A percentile compares a stretch with the other conserved stretches of the same genome.
These are phyloP conservation scores for Conistra vaccinii DNA, from an alignment of 2,888 invertebrate genomes.

Conservation along the genomic window DNA sequence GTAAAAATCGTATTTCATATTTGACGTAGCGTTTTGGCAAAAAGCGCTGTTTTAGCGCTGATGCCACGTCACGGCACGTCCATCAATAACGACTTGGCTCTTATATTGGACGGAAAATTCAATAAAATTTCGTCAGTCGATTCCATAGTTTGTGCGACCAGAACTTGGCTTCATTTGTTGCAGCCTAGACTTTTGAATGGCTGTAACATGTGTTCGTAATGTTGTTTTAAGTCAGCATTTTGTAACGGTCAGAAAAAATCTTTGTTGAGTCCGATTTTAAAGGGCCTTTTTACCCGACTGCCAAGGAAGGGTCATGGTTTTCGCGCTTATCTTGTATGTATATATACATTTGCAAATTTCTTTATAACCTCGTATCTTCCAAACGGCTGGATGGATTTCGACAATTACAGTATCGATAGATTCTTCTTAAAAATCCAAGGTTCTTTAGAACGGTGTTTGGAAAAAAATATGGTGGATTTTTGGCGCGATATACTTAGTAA, in stretches of 20 bases:
- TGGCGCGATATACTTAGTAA: too few species aligned
- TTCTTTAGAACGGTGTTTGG: too few species aligned
- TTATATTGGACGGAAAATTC: conserved; percentile 87
- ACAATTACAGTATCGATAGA: too few species aligned
- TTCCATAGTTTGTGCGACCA: conserved; percentile 79
- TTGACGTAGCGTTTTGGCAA: conserved; percentile 19
- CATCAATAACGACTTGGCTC: conserved; percentile 85
- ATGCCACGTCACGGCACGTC: conserved; percentile 79
- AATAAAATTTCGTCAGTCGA: conserved; percentile 86
- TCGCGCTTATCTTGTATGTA: too few species aligned
- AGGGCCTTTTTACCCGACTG: background rate
- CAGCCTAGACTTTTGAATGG: conserved; percentile 57
- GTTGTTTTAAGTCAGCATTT: conserved; percentile 51
- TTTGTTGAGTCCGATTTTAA: conserved; percentile 5
- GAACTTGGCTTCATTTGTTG: conserved; percentile 62
- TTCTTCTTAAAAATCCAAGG: too few species aligned
- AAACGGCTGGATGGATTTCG: too few species aligned
- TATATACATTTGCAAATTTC: too few species aligned
- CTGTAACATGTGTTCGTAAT: conserved; percentile 52
- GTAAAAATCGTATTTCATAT: conserved; percentile 41
- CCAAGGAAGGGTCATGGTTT: too few species aligned
- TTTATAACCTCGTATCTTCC: too few species aligned
- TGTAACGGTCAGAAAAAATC: conserved; percentile 31
- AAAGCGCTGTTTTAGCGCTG: conserved; percentile 73
- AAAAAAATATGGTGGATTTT: too few species aligned